These are phyloP conservation scores for Acropternis orthonyx DNA, from an alignment of 2,797 vertebrate genomes.

Conservation along the genomic window DNA sequence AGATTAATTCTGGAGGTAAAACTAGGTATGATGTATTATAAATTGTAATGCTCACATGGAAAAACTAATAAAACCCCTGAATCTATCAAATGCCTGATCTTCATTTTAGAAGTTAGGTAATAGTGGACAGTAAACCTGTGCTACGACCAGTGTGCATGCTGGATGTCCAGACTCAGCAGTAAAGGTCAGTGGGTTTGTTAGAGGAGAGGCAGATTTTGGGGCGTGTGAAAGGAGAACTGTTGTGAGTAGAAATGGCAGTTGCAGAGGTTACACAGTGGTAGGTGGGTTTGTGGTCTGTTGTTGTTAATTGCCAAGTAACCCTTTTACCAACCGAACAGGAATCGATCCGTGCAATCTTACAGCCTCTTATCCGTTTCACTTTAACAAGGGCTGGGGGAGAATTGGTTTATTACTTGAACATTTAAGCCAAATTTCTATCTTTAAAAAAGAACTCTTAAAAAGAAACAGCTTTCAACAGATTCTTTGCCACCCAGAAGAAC, in stretches of 20 bases:
- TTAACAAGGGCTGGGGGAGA: not conserved
- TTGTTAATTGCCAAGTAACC: not conserved
- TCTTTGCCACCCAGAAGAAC: conserved; percentile 21
- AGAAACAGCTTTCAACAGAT: not conserved
- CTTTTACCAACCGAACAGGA: not conserved
- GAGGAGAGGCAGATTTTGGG: not conserved
- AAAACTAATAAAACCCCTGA: conserved; percentile 89
- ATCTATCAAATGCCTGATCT: conserved; percentile 61
- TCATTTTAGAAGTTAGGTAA: not conserved
- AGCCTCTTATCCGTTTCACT: not conserved
- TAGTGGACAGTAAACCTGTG: not conserved
- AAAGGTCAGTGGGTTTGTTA: accelerated
- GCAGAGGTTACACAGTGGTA: not conserved
- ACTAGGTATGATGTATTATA: conserved; percentile 86
- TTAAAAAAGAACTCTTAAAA: not conserved
- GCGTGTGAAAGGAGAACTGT: not conserved
- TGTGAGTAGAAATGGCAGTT: not conserved
- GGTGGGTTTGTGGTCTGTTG: not conserved
- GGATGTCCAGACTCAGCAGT: accelerated
- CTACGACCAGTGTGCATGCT: accelerated
- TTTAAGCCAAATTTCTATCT: not conserved
- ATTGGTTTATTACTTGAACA: not conserved
- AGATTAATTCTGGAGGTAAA: conserved; percentile 79
- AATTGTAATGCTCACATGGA: conserved; percentile 89
- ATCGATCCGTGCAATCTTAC: not conserved